These are phyloP conservation scores for Ernsta delagoae DNA, from an alignment of 2,888 invertebrate genomes.

Conservation along the genomic window DNA sequence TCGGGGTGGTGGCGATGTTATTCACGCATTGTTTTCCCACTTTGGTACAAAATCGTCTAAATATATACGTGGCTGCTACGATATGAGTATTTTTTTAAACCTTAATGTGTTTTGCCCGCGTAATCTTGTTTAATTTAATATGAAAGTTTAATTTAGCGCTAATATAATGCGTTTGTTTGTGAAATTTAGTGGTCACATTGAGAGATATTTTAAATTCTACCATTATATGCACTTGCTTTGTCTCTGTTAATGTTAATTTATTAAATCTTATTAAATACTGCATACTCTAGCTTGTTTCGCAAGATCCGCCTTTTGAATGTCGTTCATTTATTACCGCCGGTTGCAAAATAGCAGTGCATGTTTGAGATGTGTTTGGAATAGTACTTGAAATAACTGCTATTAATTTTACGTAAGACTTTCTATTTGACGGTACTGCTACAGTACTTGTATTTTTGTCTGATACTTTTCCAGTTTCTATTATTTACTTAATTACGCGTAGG, in stretches of 20 bases:
- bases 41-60: no score
- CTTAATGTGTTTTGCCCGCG: no score
- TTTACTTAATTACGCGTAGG: neutral
- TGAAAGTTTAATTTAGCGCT: no score
- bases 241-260: neutral
- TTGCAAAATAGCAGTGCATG: neutral
- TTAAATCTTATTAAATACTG: conserved; percentile 1
- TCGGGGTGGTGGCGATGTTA: conserved; percentile 5
- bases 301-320: neutral
- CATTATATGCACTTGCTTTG: neutral
- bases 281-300: neutral
- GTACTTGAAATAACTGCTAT: neutral
- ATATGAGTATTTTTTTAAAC: no score
- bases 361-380: neutral
- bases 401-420: neutral
- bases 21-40: neutral
- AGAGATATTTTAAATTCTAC: neutral
- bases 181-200: neutral
- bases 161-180: no score
- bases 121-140: no score
- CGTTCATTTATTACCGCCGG: neutral
- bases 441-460: neutral
- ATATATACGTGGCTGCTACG: neutral
- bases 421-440: neutral
- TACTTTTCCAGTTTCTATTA: neutral